Evolutionary conservation across 2,797 vertebrate genomes (phyloP), one percentile per base, ranked within the genome.

Genomic region (Chelmon rostratus): DNA sequence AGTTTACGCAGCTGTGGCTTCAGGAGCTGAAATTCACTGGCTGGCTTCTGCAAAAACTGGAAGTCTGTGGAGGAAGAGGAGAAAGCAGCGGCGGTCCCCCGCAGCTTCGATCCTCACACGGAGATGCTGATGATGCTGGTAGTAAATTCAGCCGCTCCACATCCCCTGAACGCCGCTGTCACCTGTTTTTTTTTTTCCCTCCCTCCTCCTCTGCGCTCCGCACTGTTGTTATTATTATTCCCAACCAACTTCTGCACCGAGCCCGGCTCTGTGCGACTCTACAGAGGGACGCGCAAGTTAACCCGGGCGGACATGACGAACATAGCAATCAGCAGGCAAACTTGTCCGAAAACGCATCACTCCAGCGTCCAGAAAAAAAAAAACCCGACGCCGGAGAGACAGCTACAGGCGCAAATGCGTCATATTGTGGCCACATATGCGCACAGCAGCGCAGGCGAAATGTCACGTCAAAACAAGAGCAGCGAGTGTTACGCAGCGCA

Each of bases 1-100:
- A 93, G 89, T 93, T 93, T 91, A 79, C 86, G 84, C 90, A 86
- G 86, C 89, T 80, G 82, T 68, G 76, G 44, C 33, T 64, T 66
- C 65, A 65, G 57, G 79, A 78, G 52, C 80, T 33, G 66, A 18
- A 46, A 73, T 83, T 72, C 76, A 80, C 50, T 37, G 50, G 25
- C 69, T 49, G 73, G 71, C 28, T 31, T 31, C 28, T 31, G 28
- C 23, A 42, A 62, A 23, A 58, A 25, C 53, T 72, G 68, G 46
- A 84, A 85, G 81, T 82, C 58, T 72, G 70, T 52, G 13, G 71
- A 72, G 68, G 76, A 52, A 35, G 69, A 67, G 72, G 76, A 69
- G 83, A 70, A 65, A 50, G 75, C 67, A 57, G 71, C 67, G 69
- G 73, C 63, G 68, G 78, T 44, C 46, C 50, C 80, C 47, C 66